phyloP scores from a whole-genome alignment of 2,797 vertebrate species.

The Vipera latastei region DNA sequence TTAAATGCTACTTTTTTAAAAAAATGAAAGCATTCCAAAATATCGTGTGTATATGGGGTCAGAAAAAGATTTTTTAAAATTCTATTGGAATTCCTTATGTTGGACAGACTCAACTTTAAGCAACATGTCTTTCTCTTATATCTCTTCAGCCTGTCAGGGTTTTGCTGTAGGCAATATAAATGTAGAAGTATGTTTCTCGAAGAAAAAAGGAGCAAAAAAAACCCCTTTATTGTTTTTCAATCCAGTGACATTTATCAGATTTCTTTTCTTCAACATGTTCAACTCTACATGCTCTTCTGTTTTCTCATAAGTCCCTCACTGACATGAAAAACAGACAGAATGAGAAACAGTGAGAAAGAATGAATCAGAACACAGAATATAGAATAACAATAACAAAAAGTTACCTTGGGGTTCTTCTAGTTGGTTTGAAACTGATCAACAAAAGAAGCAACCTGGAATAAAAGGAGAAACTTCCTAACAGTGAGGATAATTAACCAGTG shows the following conservation, averaged over 20 bases:
- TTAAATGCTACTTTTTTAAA: neutral
- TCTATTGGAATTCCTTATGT: conserved; percentile 1
- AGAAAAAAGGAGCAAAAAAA: conserved; percentile 38
- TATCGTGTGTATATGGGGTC: neutral
- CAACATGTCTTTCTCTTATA: conserved; percentile 48
- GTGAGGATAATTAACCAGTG: too few relatives aligned
- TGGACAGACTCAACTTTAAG: conserved; percentile 22
- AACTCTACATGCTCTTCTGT: conserved; percentile 12
- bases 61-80: conserved; percentile 10
- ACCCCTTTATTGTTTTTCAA: conserved; percentile 50
- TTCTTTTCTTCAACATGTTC: conserved; percentile 58
- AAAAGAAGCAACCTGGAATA: too few relatives aligned
- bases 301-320: conserved; percentile 40
- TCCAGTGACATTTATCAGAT: conserved; percentile 60
- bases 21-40: neutral
- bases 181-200: conserved; percentile 46
- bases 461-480: too few relatives aligned
- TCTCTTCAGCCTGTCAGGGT: conserved; percentile 56
- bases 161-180: conserved; percentile 26
- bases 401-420: neutral
- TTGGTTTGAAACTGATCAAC: too few relatives aligned
- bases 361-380: neutral
- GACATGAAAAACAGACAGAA: conserved; percentile 7
- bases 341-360: conserved; percentile 31
- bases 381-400: neutral